Evolutionary conservation across 2,113 vertebrate species (phyloP).

Genomic region (Merops nubicus): DNA sequence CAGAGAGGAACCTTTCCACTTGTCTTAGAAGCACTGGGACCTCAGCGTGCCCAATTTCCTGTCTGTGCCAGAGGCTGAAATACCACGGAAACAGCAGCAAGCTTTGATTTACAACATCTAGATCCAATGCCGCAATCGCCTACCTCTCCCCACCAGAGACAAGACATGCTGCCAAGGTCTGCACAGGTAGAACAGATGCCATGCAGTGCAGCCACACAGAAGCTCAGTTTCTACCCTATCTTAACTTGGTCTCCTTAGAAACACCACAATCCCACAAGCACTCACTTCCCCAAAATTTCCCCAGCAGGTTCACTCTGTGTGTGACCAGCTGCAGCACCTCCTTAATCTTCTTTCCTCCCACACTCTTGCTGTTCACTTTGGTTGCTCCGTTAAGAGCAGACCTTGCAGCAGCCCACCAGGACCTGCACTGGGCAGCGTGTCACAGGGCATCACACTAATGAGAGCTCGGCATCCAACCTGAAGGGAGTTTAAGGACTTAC

Average conservation of each 20-base stretch:
- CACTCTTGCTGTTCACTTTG: not conserved
- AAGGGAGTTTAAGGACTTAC: not conserved
- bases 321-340: not conserved
- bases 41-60: not conserved
- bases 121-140: not conserved
- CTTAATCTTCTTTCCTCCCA: not conserved
- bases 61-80: not conserved
- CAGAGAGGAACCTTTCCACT: not conserved
- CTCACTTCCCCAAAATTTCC: not conserved
- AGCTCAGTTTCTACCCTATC: not conserved
- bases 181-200: not conserved
- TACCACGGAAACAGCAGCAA: not conserved
- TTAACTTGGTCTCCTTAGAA: not conserved
- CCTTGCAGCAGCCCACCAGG: not conserved
- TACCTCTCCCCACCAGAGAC: not conserved
- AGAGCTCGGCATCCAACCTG: not conserved
- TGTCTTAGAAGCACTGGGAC: not conserved
- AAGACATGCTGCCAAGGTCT: not conserved
- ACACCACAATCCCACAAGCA: not conserved
- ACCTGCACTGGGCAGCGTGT: not conserved
- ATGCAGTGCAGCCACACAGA: slow-evolving; percentile 46
- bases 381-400: not conserved
- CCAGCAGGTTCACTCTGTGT: not conserved
- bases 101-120: not conserved
- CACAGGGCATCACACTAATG: rapidly evolving